These are phyloP conservation scores for Dascyllus trimaculatus DNA, from an alignment of 2,113 vertebrate genomes.

Conservation along the genomic window DNA sequence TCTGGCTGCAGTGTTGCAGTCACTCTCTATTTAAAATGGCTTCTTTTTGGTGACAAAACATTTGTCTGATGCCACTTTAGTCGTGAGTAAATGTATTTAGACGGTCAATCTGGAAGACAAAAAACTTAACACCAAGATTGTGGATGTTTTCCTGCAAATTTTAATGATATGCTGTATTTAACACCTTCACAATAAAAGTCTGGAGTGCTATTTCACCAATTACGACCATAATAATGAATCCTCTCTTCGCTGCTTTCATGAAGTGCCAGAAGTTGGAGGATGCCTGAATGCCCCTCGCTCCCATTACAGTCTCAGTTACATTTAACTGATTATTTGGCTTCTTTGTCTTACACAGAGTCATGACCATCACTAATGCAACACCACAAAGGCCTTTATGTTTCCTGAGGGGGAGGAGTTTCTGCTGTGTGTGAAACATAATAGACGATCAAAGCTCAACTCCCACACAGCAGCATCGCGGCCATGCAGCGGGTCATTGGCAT, in stretches of 20 bases:
- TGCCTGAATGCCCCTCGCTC: background rate
- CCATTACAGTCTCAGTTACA: conserved; percentile 1
- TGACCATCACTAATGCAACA: conserved; percentile 16
- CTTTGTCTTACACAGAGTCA: conserved; percentile 30
- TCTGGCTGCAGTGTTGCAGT: no score
- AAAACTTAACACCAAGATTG: no score
- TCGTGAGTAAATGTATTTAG: no score
- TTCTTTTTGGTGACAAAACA: no score
- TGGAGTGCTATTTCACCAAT: background rate
- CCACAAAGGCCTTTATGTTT: conserved; percentile 33
- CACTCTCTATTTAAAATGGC: no score
- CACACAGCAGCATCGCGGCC: conserved; percentile 57
- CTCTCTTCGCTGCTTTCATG: background rate
- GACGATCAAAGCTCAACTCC: conserved; percentile 59
- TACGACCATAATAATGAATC: no score
- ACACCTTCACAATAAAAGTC: background rate
- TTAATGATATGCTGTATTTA: background rate
- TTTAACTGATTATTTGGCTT: conserved; percentile 18
- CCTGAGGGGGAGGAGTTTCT: conserved; percentile 7
- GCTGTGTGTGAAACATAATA: conserved; percentile 43
- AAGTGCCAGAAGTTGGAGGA: background rate
- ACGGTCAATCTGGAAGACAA: no score
- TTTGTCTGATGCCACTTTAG: no score
- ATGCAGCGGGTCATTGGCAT: conserved; percentile 66
- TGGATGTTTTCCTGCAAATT: no score